These are phyloP conservation scores for Zootermopsis nevadensis DNA, from an alignment of 2,888 invertebrate species.

Conservation along the genomic window DNA sequence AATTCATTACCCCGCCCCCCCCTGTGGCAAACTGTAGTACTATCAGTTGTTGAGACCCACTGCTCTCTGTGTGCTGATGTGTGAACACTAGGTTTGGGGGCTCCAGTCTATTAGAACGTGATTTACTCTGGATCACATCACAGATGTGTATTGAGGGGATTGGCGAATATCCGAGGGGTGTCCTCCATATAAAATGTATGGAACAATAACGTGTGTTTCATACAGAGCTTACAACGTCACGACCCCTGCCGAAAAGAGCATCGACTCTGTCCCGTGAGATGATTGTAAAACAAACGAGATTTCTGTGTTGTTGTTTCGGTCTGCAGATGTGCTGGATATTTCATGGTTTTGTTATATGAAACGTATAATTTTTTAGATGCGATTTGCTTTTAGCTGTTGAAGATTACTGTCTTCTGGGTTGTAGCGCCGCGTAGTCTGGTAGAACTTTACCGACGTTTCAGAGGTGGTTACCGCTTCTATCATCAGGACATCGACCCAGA, in stretches of 20 bases:
- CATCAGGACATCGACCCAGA: too few species aligned
- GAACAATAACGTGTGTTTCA: constrained; percentile 30
- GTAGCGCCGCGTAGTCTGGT: too few species aligned
- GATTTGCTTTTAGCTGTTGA: background rate
- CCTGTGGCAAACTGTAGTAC: too few species aligned
- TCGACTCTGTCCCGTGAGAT: constrained; percentile 41
- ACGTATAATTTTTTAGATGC: constrained; percentile 5
- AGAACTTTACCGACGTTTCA: too few species aligned
- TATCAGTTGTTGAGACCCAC: too few species aligned
- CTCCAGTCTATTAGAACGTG: constrained; percentile 52
- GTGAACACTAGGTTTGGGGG: constrained; percentile 50
- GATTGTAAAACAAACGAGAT: background rate
- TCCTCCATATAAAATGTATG: constrained; percentile 38
- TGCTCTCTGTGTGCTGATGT: constrained; percentile 46
- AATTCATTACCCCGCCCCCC: too few species aligned
- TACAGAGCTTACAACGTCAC: constrained; percentile 26
- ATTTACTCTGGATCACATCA: constrained; percentile 50
- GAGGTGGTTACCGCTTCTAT: too few species aligned
- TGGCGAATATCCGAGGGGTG: background rate
- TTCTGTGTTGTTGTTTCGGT: background rate
- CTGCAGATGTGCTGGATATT: background rate
- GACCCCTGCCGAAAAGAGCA: constrained; percentile 47
- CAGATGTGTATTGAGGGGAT: constrained; percentile 45
- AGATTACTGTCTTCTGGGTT: too few species aligned
- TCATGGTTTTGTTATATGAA: background rate